Evolutionary conservation across 2,888 invertebrate species (phyloP).

Genomic region (Torymus auratus): DNA sequence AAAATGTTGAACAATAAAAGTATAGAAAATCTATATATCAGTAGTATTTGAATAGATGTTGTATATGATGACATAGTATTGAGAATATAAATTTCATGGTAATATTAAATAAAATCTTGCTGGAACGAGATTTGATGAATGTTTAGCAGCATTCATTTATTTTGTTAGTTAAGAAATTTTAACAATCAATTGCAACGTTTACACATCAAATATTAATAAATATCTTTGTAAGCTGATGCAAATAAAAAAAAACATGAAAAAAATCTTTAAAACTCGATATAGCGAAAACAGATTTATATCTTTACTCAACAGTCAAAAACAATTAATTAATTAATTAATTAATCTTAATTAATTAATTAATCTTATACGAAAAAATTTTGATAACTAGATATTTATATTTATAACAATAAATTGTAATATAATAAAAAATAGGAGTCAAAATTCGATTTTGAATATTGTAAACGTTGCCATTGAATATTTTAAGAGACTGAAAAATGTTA

Average conservation of each 20-base stretch:
- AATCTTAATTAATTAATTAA: too few species aligned
- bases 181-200: constrained; percentile 26
- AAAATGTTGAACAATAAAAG: constrained; percentile 35
- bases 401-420: too few species aligned
- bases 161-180: constrained; percentile 31
- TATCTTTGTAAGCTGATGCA: not conserved
- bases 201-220: constrained; percentile 18
- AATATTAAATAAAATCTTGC: constrained; percentile 44
- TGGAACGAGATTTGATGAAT: constrained; percentile 50
- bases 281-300: too few species aligned
- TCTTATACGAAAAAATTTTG: not conserved
- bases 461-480: constrained; percentile 28
- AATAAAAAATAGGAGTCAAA: not conserved
- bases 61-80: constrained; percentile 20
- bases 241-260: too few species aligned
- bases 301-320: too few species aligned
- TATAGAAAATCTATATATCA: constrained; percentile 19
- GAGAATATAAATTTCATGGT: constrained; percentile 28
- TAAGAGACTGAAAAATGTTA: constrained; percentile 45
- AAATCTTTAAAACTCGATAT: too few species aligned
- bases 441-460: constrained; percentile 14
- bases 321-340: too few species aligned
- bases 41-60: constrained; percentile 12
- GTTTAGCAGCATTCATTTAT: constrained; percentile 17
- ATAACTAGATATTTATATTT: too few species aligned